Percentiles rank a stretch among this genome's conserved stretches.
These are phyloP conservation scores for Schlechtendalia chinensis DNA, from an alignment of 1,140 invertebrate species.

Conservation along the genomic window DNA sequence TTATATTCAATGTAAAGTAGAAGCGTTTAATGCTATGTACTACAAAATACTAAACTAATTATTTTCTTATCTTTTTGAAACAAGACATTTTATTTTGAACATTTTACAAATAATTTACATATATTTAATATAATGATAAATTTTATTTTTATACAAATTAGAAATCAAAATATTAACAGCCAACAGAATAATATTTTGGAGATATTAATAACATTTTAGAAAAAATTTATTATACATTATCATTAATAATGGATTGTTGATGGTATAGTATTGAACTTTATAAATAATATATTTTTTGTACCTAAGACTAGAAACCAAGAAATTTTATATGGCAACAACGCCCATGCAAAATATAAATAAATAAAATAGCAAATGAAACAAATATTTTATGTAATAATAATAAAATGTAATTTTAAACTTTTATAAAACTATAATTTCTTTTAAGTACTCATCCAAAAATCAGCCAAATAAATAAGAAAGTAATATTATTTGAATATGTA, in stretches of 20 bases:
- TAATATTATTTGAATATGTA: slow-evolving; percentile 16
- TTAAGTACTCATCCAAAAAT: slow-evolving; percentile 45
- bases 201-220: not conserved
- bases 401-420: slow-evolving; percentile 6
- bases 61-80: not conserved
- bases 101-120: not conserved
- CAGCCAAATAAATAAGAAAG: slow-evolving; percentile 40
- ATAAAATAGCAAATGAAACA: slow-evolving; percentile 29
- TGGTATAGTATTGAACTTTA: too few species aligned
- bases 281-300: not conserved
- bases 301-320: not conserved
- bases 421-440: not conserved
- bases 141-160: too few species aligned
- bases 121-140: not conserved
- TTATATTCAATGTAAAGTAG: not conserved
- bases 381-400: not conserved
- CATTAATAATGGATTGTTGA: too few species aligned
- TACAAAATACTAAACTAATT: slow-evolving; percentile 14
- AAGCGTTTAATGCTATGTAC: slow-evolving; percentile 20
- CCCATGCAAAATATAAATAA: slow-evolving; percentile 9
- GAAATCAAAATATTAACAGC: too few species aligned
- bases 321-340: not conserved
- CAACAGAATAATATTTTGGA: too few species aligned
- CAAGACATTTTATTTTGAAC: not conserved
- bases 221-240: too few species aligned